phyloP scores from a whole-genome alignment of 2,888 invertebrate genomes.

The Caenorhabditis uteleia region DNA sequence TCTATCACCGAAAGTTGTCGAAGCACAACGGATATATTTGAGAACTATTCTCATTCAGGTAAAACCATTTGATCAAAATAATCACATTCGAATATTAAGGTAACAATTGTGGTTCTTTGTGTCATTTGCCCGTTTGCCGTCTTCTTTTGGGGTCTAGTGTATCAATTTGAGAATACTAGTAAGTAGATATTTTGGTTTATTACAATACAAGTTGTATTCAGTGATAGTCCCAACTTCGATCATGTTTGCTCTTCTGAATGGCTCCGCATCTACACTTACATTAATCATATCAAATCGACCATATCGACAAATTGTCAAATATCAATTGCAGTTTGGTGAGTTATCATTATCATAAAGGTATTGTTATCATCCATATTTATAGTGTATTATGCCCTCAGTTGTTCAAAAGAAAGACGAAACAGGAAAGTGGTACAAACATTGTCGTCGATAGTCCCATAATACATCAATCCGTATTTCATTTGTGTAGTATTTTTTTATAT shows the following conservation, averaged over 20 bases:
- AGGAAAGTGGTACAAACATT: no score
- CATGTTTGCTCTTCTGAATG: conserved; percentile 17
- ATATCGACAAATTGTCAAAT: conserved; percentile 4
- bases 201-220: conserved; percentile 4
- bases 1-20: conserved; percentile 22
- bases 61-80: neutral
- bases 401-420: no score
- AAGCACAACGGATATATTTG: conserved; percentile 23
- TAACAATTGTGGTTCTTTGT: conserved; percentile 6
- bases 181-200: neutral
- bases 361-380: no score
- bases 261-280: conserved; percentile 20
- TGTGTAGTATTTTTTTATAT: no score
- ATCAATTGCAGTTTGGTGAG: no score
- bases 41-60: conserved; percentile 27
- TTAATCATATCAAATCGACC: conserved; percentile 29
- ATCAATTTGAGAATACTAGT: conserved; percentile 9
- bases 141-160: conserved; percentile 10
- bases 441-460: no score
- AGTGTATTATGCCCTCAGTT: no score
- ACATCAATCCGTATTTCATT: no score
- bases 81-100: conserved; percentile 1
- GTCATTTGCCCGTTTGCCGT: conserved; percentile 19
- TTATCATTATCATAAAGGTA: no score
- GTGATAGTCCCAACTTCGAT: conserved; percentile 12